These are phyloP conservation scores for Pseudomugil tenellus DNA, from an alignment of 2,797 vertebrate species.

Conservation along the genomic window DNA sequence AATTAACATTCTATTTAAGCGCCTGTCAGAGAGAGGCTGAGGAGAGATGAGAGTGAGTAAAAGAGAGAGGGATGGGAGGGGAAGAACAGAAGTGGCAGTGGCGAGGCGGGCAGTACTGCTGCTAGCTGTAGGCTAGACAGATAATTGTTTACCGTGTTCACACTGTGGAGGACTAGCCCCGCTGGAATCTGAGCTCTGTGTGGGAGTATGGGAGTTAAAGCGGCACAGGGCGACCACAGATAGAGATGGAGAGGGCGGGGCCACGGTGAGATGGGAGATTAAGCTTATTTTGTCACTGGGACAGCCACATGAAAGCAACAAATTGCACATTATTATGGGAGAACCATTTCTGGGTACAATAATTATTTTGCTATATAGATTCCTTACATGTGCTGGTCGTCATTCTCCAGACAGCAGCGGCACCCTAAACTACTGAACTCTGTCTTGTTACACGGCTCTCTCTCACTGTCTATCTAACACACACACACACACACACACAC, in stretches of 20 bases:
- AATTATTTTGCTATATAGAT: constrained; percentile 80
- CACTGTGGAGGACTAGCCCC: constrained; percentile 81
- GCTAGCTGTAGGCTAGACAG: constrained; percentile 76
- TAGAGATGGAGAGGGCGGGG: constrained; percentile 19
- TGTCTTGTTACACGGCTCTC: constrained; percentile 47
- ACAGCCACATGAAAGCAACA: constrained; percentile 83
- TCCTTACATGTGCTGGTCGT: constrained; percentile 70
- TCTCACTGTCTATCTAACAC: constrained; percentile 2
- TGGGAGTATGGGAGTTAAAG: constrained; percentile 68
- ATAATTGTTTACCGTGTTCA: constrained; percentile 85
- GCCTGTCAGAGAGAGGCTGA: constrained; percentile 69
- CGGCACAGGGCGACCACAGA: constrained; percentile 52
- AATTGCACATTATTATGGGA: constrained; percentile 83
- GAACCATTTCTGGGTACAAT: constrained; percentile 77
- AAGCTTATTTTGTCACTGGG: constrained; percentile 81
- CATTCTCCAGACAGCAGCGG: constrained; percentile 55
- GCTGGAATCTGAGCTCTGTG: constrained; percentile 82
- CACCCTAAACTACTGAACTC: constrained; percentile 56
- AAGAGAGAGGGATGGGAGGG: constrained; percentile 44
- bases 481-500: constrained; percentile 57
- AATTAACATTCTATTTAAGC: constrained; percentile 85
- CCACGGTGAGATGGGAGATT: constrained; percentile 71
- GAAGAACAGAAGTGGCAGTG: constrained; percentile 17
- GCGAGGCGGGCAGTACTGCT: constrained; percentile 34
- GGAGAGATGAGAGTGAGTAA: constrained; percentile 63